Percentiles rank a stretch among this genome's conserved stretches.
Evolutionary conservation across 2,113 vertebrate genomes (phyloP).

Genomic region (Baryphthengus martii): DNA sequence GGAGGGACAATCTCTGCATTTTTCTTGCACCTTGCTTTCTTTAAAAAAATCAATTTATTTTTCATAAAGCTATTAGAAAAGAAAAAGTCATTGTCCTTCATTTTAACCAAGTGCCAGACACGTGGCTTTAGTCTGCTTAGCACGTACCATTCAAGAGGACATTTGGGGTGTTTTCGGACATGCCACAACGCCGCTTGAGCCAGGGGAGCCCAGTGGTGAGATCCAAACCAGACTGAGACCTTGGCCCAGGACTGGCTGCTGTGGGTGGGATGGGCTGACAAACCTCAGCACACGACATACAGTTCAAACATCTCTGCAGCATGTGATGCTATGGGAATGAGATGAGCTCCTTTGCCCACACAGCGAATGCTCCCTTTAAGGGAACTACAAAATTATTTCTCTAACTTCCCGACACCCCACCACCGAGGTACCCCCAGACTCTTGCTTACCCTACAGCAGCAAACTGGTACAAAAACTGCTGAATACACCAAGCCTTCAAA

Average conservation of each 20-base stretch:
- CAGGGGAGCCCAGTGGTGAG: not conserved
- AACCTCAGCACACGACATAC: not conserved
- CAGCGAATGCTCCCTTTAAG: not conserved
- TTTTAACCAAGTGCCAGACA: not conserved
- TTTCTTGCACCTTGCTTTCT: not conserved
- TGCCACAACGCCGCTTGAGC: rapidly evolving
- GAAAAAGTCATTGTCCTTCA: too few species aligned
- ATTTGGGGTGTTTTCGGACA: not conserved
- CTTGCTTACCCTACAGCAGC: not conserved
- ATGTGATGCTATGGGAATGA: rapidly evolving
- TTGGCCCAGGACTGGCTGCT: not conserved
- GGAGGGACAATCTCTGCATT: not conserved
- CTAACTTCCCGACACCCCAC: not conserved
- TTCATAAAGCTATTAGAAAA: not conserved
- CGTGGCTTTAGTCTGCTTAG: not conserved
- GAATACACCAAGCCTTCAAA: not conserved
- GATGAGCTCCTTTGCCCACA: not conserved
- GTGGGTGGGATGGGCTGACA: not conserved
- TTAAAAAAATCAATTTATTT: not conserved
- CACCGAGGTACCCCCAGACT: not conserved
- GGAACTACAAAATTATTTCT: not conserved
- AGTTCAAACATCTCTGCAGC: not conserved
- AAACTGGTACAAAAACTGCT: not conserved
- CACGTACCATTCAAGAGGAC: not conserved
- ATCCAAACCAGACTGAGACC: not conserved